Conservation (phyloP, 2,113 vertebrate species). For the Hoplias malabaricus region DNA sequence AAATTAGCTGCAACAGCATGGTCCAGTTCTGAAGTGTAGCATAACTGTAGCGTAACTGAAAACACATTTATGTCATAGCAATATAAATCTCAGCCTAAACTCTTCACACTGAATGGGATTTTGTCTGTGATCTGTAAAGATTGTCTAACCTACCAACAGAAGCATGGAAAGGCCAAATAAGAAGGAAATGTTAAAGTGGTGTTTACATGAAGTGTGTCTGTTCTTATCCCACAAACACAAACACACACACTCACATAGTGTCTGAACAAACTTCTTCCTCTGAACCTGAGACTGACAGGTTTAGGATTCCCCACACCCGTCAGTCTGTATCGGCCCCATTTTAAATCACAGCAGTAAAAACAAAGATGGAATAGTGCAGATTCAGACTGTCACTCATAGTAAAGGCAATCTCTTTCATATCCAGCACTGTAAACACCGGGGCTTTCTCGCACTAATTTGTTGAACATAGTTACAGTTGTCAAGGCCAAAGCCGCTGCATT, state of each 20-base stretch:
- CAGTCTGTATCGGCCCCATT: slow-evolving; percentile 28
- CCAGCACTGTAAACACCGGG: slow-evolving; percentile 52
- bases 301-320: slow-evolving; percentile 26
- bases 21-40: no score
- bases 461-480: slow-evolving; percentile 74
- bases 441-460: slow-evolving; percentile 68
- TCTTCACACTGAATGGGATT: not conserved
- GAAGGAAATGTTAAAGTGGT: no score
- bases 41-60: no score
- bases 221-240: not conserved
- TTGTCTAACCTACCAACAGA: not conserved
- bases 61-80: no score
- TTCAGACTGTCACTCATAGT: slow-evolving; percentile 53
- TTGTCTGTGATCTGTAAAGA: not conserved
- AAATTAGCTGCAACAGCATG: no score
- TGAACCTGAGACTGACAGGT: slow-evolving; percentile 39
- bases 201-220: not conserved
- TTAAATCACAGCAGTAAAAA: slow-evolving; percentile 56
- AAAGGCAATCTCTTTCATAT: slow-evolving; percentile 54
- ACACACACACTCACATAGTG: slow-evolving; percentile 4
- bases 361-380: slow-evolving; percentile 46
- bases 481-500: slow-evolving; percentile 58
- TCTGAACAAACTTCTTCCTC: slow-evolving; percentile 16
- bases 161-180: no score
- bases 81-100: not conserved